phyloP scores from a whole-genome alignment of 2,888 invertebrate species.

The Bhutanitis thaidina region DNA sequence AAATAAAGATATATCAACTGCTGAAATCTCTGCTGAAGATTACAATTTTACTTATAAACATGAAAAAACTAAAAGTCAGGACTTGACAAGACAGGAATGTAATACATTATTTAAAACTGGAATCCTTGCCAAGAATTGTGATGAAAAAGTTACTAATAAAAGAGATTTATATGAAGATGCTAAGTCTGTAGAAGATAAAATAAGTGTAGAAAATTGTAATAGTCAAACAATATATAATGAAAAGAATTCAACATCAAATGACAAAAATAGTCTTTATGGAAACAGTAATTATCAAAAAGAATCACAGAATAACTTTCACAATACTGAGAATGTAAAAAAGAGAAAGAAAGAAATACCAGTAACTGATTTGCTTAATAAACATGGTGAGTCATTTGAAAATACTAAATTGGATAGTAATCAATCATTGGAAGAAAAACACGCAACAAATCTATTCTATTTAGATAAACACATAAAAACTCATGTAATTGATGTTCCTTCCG shows the following conservation, averaged over 20 bases:
- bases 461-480: background rate
- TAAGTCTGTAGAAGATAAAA: slow-evolving; percentile 22
- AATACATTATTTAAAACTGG: too few relatives aligned
- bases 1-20: background rate
- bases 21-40: background rate
- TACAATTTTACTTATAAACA: background rate
- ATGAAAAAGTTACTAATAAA: background rate
- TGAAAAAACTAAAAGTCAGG: background rate
- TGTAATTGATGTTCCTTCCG: background rate
- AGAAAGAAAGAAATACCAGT: too few relatives aligned
- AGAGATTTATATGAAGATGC: background rate
- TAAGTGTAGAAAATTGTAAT: background rate
- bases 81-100: background rate
- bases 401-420: background rate
- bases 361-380: background rate
- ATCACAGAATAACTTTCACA: background rate
- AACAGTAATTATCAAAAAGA: slow-evolving; percentile 11
- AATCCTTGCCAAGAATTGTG: too few relatives aligned
- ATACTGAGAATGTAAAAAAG: background rate
- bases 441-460: background rate
- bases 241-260: background rate
- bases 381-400: background rate
- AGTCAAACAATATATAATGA: background rate
- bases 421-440: background rate
- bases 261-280: background rate